phyloP scores from a whole-genome alignment of 2,888 invertebrate genomes.

The Hyposoter dolosus region DNA sequence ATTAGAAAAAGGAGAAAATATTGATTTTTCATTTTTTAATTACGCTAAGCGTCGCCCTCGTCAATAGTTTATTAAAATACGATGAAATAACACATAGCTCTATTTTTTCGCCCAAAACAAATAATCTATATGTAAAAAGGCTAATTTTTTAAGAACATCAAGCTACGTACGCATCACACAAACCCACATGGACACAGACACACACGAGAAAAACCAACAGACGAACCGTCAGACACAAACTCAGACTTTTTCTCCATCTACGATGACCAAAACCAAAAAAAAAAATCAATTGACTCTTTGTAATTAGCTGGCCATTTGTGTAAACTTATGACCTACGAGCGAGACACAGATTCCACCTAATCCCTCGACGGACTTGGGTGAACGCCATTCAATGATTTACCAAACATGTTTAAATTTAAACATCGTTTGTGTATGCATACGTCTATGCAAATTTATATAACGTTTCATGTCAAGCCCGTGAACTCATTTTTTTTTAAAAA shows the following conservation, averaged over 20 bases:
- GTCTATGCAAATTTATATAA: background rate
- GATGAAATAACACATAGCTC: constrained; percentile 73
- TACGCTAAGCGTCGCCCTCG: constrained; percentile 70
- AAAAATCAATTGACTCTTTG: constrained; percentile 61
- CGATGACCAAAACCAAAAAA: constrained; percentile 58
- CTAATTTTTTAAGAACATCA: constrained; percentile 77
- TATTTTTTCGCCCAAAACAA: constrained; percentile 78
- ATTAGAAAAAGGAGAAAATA: constrained; percentile 35
- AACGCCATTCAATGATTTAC: constrained; percentile 58
- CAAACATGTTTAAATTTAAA: constrained; percentile 44
- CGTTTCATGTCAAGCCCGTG: background rate
- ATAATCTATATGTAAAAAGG: constrained; percentile 74
- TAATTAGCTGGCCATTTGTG: constrained; percentile 69
- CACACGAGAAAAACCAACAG: constrained; percentile 36
- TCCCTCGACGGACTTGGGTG: constrained; percentile 36
- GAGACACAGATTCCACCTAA: constrained; percentile 35
- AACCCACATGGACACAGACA: constrained; percentile 40
- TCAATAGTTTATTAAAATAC: constrained; percentile 69
- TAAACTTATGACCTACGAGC: constrained; percentile 53
- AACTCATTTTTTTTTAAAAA: background rate
- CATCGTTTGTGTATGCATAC: constrained; percentile 1
- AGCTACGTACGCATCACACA: constrained; percentile 60
- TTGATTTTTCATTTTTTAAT: constrained; percentile 10
- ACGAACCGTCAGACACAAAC: constrained; percentile 3
- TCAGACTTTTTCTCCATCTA: constrained; percentile 63